Evolutionary conservation across 2,888 invertebrate genomes (phyloP).

Genomic region (Heteromyza rotundicornis): DNA sequence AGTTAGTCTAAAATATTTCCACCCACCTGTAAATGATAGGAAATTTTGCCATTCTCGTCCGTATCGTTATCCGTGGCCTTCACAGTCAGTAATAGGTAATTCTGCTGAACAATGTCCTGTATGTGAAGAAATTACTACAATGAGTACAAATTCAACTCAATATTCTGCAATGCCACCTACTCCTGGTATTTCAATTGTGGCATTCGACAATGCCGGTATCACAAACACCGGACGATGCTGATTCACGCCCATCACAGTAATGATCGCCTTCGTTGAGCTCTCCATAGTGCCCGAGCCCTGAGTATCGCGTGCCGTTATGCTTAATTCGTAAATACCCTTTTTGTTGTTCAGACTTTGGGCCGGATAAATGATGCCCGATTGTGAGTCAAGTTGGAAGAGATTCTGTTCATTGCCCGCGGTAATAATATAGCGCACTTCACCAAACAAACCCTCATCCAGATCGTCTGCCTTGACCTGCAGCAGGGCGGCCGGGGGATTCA

Average conservation of each 20-base stretch:
- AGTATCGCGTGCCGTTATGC: conserved; percentile 79
- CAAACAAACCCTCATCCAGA: conserved; percentile 79
- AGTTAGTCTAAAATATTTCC: too few relatives aligned
- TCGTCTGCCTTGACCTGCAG: conserved; percentile 83
- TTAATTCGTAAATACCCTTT: conserved; percentile 66
- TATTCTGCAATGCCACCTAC: conserved; percentile 63
- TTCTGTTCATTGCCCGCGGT: conserved; percentile 72
- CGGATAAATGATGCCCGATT: conserved; percentile 83
- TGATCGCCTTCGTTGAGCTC: conserved; percentile 75
- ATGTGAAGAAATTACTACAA: conserved; percentile 23
- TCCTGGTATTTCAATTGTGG: conserved; percentile 83
- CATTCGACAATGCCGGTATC: conserved; percentile 76
- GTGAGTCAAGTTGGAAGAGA: conserved; percentile 75
- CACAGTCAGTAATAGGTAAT: conserved; percentile 80
- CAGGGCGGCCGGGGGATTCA: conserved; percentile 82
- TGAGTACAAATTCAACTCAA: not conserved
- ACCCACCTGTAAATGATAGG: conserved; percentile 81
- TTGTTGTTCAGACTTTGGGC: conserved; percentile 74
- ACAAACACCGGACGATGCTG: conserved; percentile 82
- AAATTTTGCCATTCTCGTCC: conserved; percentile 83
- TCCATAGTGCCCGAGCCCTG: conserved; percentile 71
- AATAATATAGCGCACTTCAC: conserved; percentile 78
- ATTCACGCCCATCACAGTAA: conserved; percentile 80
- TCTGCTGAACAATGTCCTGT: conserved; percentile 76
- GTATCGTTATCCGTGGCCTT: conserved; percentile 82